Base-by-base conservation (phyloP, 2,113 vertebrate species). In the Clarias magur region DNA sequence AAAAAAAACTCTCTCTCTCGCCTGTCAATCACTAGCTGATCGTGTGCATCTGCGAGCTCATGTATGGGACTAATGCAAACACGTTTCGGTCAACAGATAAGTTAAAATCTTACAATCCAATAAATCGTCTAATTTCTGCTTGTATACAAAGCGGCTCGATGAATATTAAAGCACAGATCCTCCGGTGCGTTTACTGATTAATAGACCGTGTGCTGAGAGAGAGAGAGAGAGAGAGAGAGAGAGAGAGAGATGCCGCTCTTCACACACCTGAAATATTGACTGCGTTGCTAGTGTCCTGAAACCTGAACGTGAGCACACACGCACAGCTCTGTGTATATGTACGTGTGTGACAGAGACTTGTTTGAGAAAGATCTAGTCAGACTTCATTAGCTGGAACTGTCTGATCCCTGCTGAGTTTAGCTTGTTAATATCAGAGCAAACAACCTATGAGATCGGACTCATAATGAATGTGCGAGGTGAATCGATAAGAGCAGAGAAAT, bases 351-450 rank as follows among this genome's bases (percentile, higher is more conserved):
- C 16, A 21, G 27, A 59, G 78, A 42, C 17, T 17, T 53, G n/a
- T 53, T 42, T 27, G 38, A 53, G 53, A 75, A 57, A 63, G 42
- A 73, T 72, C 25, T 21, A 72, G 65, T 56, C 70, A 62, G 83
- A 76, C 84, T 7, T 72, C 34, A 59, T n/a, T 68, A 86, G 19
- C 10, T 80, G 76, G 2, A 63, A 62, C 23, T 85, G 57, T 63
- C 72, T 63, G 38, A 85, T 76, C 63, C 34, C 85, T 80, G 78
- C 30, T 70, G 30, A 60, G 27, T 85, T 76, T 17, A 53, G 23
- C 27, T 67, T 65, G 73, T 63, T 48, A 79, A 65, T 54, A 65
- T 85, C 42, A 56, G 73, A 65, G 42, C 57, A 80, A 80, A 80
- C 48, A 30, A 65, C 2, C n/a, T 16, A 56, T 34, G 48, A 80